Conservation (phyloP, 2,797 vertebrate genomes). For the Cynopterus sphinx region DNA sequence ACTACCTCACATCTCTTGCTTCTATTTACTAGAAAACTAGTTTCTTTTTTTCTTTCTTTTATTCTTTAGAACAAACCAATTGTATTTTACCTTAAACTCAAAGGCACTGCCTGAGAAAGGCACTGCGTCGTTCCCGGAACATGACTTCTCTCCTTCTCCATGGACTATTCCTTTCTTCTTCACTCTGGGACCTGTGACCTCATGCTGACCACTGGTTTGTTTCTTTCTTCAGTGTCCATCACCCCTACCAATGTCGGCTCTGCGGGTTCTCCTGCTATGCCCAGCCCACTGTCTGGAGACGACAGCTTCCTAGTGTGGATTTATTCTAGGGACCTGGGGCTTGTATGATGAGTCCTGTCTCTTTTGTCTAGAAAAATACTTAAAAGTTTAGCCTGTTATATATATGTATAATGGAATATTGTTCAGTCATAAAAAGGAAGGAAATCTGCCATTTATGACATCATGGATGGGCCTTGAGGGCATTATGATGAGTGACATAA, state of each 20-base stretch:
- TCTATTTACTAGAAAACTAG: not conserved
- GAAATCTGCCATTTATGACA: not conserved
- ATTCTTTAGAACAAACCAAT: not conserved
- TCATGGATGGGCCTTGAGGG: not conserved
- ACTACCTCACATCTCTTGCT: not conserved
- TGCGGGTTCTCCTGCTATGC: not conserved
- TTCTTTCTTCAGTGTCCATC: too few relatives aligned
- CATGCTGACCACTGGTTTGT: fast-evolving
- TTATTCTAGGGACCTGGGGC: not conserved
- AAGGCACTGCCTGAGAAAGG: not conserved
- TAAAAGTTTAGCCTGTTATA: not conserved
- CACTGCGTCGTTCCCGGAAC: too few relatives aligned
- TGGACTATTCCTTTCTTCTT: not conserved
- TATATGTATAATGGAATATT: not conserved
- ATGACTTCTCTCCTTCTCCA: not conserved
- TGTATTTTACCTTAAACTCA: not conserved
- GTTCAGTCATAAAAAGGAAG: too few relatives aligned
- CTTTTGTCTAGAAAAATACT: not conserved
- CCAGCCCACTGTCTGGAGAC: not conserved
- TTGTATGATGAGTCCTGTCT: not conserved
- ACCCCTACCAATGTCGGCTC: not conserved
- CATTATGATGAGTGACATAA: not conserved
- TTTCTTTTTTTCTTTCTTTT: not conserved
- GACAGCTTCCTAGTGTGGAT: not conserved
- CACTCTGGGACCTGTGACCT: too few relatives aligned